Base-by-base conservation (phyloP, 2,888 invertebrate genomes). In the Tenthredo scrophulariae region DNA sequence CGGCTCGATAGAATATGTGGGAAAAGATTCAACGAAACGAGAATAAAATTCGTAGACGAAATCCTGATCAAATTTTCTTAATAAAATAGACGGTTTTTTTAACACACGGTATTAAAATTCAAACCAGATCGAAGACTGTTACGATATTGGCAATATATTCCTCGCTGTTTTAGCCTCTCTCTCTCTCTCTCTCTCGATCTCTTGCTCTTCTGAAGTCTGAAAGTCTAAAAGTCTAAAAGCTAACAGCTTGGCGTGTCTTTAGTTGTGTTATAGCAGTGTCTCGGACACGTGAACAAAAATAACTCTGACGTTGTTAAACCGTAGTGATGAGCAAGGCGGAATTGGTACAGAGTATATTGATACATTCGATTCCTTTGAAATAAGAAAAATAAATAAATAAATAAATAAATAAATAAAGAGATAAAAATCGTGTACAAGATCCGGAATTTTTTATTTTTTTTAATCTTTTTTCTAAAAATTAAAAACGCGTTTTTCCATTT, bases 261-360 rank as follows among this genome's bases (percentile, higher is more conserved):
- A 10, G 74, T 43, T 74, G 40, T 43, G 43, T n/a, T 29, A 70
- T 70, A 70, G 18, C 13, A 22, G 74, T 13, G 5, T 15, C 3
- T 18, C 18, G 29, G 29, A 33, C 67, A 67, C 2, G 26, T 62
- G 22, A 4, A 40, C 22, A 22, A 74, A 74, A 74, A 74, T 74
- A 74, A 26, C 74, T 74, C 74, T 74, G 74, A 74, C 74, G 74
- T 26, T 74, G 40, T 72, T n/a, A 43, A 72, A 72, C 6, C 9
- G 22, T n/a, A 10, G 72, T 74, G 74, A 74, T 74, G 43, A 43
- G 40, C 74, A 43, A 74, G 6, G 43, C 74, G 9, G 33, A 40
- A 70, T 37, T 37, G 9, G 10, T 29, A 29, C n/a, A 3, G n/a
- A 70, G 22, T 22, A n/a, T 22, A 37, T 43, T 9, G 22, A 15